Evolutionary conservation across 2,113 vertebrate species (phyloP).

Genomic region (Haemorhous mexicanus): DNA sequence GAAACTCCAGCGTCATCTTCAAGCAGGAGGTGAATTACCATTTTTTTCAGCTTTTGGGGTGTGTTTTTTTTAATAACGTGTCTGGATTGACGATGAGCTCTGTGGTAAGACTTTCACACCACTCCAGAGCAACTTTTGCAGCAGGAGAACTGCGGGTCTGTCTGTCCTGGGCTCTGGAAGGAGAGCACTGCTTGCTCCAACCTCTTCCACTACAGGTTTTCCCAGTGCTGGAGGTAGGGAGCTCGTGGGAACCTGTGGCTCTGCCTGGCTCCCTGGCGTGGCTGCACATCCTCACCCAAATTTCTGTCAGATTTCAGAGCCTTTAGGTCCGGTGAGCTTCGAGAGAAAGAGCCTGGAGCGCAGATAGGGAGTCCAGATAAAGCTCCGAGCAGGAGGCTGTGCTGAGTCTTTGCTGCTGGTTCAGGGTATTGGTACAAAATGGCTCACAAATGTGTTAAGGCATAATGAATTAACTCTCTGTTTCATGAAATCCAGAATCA

Average conservation of each 20-base stretch:
- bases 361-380: background rate
- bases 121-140: background rate
- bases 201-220: background rate
- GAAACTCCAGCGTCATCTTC: background rate
- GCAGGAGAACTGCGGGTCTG: background rate
- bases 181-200: background rate
- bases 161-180: background rate
- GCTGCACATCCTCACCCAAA: fast-evolving
- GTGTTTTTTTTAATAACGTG: background rate
- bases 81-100: background rate
- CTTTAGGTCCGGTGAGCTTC: background rate
- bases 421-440: background rate
- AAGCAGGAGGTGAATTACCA: background rate
- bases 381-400: background rate
- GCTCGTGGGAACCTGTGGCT: background rate
- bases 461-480: background rate
- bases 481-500: background rate
- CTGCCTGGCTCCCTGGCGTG: background rate
- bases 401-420: background rate
- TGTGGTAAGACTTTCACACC: background rate
- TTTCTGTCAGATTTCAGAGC: background rate
- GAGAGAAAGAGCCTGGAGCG: background rate
- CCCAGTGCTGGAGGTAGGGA: background rate
- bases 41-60: background rate
- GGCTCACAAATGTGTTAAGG: background rate